These are phyloP conservation scores for Ylistrum balloti DNA, from an alignment of 1,140 invertebrate species.

Conservation along the genomic window DNA sequence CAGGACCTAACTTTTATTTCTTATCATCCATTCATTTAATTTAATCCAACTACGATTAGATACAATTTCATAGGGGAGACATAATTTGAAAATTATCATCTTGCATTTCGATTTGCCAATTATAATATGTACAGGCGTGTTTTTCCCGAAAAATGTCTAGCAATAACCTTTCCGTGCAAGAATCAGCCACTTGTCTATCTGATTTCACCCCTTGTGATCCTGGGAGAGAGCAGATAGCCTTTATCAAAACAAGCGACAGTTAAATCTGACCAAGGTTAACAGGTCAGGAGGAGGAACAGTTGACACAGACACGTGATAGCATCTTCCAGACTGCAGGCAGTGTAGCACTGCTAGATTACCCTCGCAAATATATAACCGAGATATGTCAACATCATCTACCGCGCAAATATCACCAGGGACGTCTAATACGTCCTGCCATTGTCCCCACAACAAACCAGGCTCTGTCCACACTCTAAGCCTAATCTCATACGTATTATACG, in stretches of 20 bases:
- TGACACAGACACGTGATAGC: neutral
- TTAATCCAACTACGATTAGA: too few relatives aligned
- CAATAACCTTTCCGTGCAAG: neutral
- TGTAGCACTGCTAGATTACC: slow-evolving; percentile 8
- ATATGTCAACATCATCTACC: neutral
- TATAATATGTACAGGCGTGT: too few relatives aligned
- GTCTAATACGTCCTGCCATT: neutral
- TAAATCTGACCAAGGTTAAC: slow-evolving; percentile 12
- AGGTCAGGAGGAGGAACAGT: neutral
- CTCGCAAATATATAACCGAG: neutral
- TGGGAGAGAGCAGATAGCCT: neutral
- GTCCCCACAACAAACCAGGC: neutral
- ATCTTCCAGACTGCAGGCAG: neutral
- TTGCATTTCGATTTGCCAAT: too few relatives aligned
- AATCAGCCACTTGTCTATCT: neutral
- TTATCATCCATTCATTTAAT: too few relatives aligned
- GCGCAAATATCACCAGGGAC: neutral
- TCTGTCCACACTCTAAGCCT: slow-evolving; percentile 16
- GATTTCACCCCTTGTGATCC: neutral
- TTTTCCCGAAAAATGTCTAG: neutral
- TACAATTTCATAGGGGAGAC: too few relatives aligned
- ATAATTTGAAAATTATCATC: too few relatives aligned
- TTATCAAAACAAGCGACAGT: neutral
- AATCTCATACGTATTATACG: neutral
- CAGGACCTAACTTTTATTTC: too few relatives aligned